A percentile compares a stretch with the other conserved stretches of the same genome.
phyloP scores from a whole-genome alignment of 1,140 invertebrate species.

The Hylyphantes graminicola region DNA sequence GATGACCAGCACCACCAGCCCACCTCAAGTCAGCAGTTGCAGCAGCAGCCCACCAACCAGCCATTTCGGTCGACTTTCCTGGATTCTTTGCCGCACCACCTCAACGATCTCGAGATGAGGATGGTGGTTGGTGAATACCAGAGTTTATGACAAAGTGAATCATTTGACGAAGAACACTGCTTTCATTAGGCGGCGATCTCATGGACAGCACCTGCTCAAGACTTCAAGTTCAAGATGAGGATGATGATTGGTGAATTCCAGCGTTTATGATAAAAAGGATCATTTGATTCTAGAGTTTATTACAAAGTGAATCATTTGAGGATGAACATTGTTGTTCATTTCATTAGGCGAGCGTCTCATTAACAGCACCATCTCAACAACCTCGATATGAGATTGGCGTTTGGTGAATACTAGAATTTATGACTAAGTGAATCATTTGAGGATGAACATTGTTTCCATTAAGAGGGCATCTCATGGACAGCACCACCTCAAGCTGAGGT shows the following conservation, averaged over 20 bases:
- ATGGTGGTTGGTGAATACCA: constrained; percentile 46
- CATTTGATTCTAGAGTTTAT: too few relatives aligned
- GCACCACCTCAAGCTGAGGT: too few relatives aligned
- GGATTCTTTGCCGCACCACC: constrained; percentile 37
- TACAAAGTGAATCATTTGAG: too few relatives aligned
- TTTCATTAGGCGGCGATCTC: too few relatives aligned
- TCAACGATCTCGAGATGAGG: constrained; percentile 47
- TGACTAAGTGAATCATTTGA: too few relatives aligned
- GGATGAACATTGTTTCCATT: too few relatives aligned
- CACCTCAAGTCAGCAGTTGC: constrained; percentile 36
- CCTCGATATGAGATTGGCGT: background rate
- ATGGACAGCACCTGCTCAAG: background rate
- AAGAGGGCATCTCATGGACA: too few relatives aligned
- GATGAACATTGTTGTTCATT: too few relatives aligned
- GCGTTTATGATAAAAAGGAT: background rate
- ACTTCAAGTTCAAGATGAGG: background rate
- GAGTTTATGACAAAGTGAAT: constrained; percentile 45
- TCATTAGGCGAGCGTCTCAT: too few relatives aligned
- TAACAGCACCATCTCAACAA: background rate
- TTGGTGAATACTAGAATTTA: background rate
- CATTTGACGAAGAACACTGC: too few relatives aligned
- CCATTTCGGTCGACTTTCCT: constrained; percentile 22
- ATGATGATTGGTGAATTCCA: background rate
- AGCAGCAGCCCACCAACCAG: constrained; percentile 21
- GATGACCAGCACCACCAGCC: constrained; percentile 16